Evolutionary conservation across 2,888 invertebrate genomes (phyloP).

Genomic region (Hydropsyche betteni): DNA sequence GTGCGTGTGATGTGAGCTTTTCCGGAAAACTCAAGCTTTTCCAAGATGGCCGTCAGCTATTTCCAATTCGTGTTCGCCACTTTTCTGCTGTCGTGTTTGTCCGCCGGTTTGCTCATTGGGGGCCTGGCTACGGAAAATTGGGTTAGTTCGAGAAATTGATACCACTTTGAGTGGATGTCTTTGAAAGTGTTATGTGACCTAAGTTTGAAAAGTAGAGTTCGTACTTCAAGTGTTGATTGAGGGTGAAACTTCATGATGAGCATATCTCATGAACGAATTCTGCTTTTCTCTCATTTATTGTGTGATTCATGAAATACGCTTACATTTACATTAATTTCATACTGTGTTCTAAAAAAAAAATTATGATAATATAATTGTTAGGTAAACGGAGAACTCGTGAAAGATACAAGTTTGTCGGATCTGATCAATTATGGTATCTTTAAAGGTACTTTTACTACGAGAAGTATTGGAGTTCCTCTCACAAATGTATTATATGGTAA

Average conservation of each 20-base stretch:
- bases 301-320: too few relatives aligned
- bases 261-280: too few relatives aligned
- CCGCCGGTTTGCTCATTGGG: slow-evolving; percentile 59
- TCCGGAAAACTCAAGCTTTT: too few relatives aligned
- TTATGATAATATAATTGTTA: neutral
- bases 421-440: slow-evolving; percentile 47
- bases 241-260: neutral
- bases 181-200: neutral
- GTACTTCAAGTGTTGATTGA: too few relatives aligned
- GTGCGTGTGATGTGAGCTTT: slow-evolving; percentile 18
- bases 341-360: too few relatives aligned
- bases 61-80: slow-evolving; percentile 61
- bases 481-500: slow-evolving; percentile 1
- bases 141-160: slow-evolving; percentile 57
- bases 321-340: too few relatives aligned
- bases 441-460: slow-evolving; percentile 40
- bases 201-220: too few relatives aligned
- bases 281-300: neutral
- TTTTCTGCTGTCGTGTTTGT: slow-evolving; percentile 59
- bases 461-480: neutral
- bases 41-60: slow-evolving; percentile 61
- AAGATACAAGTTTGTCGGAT: neutral
- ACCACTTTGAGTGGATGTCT: neutral
- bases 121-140: slow-evolving; percentile 62
- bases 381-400: neutral